These are phyloP conservation scores for Andrena dorsata DNA, from an alignment of 2,888 invertebrate genomes.

Conservation along the genomic window DNA sequence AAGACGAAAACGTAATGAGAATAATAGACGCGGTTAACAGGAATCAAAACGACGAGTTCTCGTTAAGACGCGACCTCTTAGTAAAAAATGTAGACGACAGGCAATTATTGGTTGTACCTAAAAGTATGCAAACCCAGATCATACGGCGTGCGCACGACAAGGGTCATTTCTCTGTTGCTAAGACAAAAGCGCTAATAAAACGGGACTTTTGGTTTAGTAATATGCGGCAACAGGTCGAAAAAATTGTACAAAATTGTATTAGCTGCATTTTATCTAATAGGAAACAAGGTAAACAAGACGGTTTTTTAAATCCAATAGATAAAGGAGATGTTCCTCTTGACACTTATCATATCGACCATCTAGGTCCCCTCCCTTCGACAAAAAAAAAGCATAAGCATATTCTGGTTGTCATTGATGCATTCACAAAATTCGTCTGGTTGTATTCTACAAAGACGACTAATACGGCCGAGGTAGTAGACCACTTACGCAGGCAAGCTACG, in stretches of 20 bases:
- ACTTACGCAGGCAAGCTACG: slow-evolving; percentile 19
- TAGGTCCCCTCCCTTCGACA: background rate
- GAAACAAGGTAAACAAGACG: slow-evolving; percentile 7
- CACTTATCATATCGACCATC: slow-evolving; percentile 5
- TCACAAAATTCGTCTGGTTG: slow-evolving; percentile 24
- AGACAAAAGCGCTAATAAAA: background rate
- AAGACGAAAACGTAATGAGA: background rate
- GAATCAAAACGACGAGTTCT: background rate
- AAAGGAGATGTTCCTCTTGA: background rate
- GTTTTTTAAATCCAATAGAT: background rate
- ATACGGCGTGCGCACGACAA: background rate
- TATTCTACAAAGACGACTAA: slow-evolving; percentile 15
- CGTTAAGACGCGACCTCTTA: background rate
- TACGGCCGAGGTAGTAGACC: slow-evolving; percentile 26
- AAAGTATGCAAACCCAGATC: background rate
- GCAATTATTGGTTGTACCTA: background rate
- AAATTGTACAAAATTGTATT: background rate
- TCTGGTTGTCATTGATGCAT: background rate
- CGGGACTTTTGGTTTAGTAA: background rate
- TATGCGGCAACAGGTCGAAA: background rate
- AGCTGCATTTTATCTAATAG: background rate
- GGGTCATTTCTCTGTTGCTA: background rate
- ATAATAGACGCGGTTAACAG: background rate
- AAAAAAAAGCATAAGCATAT: slow-evolving; percentile 1
- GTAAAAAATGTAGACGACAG: background rate